phyloP scores from a whole-genome alignment of 2,888 invertebrate species.

The Ormyrus labotus region DNA sequence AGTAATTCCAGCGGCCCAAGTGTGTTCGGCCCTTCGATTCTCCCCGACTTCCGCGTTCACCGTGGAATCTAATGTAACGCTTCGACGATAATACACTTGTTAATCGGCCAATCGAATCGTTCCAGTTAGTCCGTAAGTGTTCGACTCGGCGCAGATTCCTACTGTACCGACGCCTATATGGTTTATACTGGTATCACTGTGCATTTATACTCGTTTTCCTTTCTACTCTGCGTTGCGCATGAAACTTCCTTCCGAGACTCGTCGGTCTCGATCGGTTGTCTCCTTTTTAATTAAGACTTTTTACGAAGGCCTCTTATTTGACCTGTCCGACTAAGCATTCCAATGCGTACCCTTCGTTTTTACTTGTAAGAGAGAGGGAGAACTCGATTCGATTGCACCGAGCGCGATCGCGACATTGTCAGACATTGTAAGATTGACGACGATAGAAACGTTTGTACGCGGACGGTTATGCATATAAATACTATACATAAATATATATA shows the following conservation, averaged over 20 bases:
- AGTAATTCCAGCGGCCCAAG: conserved; percentile 29
- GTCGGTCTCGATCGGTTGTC: too few species aligned
- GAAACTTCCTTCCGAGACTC: too few species aligned
- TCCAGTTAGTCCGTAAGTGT: not conserved
- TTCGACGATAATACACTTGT: conserved; percentile 30
- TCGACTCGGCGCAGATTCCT: not conserved
- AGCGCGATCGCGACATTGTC: conserved; percentile 16
- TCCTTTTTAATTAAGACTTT: too few species aligned
- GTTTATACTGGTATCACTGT: too few species aligned
- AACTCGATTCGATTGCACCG: conserved; percentile 13
- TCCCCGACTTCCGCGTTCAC: too few species aligned
- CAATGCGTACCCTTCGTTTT: not conserved
- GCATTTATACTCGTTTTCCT: too few species aligned
- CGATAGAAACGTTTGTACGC: conserved; percentile 45
- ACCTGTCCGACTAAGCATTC: not conserved
- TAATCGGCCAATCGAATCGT: conserved; percentile 32
- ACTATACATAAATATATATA: conserved; percentile 54
- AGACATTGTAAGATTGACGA: conserved; percentile 3
- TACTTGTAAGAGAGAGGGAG: not conserved
- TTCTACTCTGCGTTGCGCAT: too few species aligned
- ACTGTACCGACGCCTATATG: not conserved
- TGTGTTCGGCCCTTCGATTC: not conserved
- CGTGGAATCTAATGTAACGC: not conserved
- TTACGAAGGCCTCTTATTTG: too few species aligned
- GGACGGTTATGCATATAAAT: conserved; percentile 64